Evolutionary conservation across 1,140 invertebrate genomes (phyloP), one percentile per base, ranked within the genome.

Genomic region (Branchinecta lynchi): DNA sequence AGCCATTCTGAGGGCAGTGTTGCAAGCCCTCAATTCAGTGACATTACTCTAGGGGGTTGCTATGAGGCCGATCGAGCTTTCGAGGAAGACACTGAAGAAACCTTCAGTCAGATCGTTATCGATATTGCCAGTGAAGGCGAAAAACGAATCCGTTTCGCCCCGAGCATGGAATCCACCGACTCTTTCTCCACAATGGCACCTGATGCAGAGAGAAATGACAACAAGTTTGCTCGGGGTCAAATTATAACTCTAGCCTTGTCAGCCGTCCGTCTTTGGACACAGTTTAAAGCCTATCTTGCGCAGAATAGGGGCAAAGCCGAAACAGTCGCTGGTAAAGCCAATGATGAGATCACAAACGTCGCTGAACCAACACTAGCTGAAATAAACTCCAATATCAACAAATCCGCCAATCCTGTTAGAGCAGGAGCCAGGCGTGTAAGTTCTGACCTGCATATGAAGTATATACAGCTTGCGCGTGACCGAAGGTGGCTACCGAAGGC

Each of bases 401-500:
- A 60, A 60, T 2, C 17, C 17, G 51, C 51, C 12, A 60, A 60
- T 12, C 51, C 51, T 15, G 51, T 60, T 20, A 60, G 51, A 20
- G 17, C 2, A 60, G 51, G 51, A 60, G 17, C 17, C 12, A 12
- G 17, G 17, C 51, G 51, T 60, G 17, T 60, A 12, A 20, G 51
- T 6, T 60, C 51, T 20, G 51, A 60, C 51, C 51, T 60, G 17
- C 51, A 60, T 60, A 20, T 60, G 12, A 60, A 60, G 51, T 60
- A 60, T 60, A 20, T 60, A 1, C 51, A 60, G 17, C 12, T 60
- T 60, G 51, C 51, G 17, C 51, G 51, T 60, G 51, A 60, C 6
- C 51, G 51, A 20, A 60, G 51, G 17, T 69, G 69, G 69, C 51
- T 69, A 43, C 51, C 69, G 43, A 45, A 69, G 7, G 46, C 65